Conservation (phyloP, 2,113 vertebrate species). For the Hydropotes inermis region DNA sequence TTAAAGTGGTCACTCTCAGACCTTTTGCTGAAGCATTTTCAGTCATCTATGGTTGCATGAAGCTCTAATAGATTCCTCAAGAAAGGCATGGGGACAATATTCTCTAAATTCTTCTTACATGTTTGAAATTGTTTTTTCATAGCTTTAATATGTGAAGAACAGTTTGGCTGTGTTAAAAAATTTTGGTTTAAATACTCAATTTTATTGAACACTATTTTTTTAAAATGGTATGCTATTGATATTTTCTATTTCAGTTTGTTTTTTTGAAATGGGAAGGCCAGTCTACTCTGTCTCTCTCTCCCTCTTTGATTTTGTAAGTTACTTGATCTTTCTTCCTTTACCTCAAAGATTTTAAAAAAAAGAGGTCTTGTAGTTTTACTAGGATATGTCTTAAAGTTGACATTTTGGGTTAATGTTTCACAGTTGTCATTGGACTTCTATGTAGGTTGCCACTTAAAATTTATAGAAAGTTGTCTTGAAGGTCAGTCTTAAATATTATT, state of each 20-base stretch:
- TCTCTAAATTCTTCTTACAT: background rate
- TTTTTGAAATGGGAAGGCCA: background rate
- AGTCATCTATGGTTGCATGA: background rate
- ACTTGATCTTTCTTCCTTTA: background rate
- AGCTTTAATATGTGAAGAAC: background rate
- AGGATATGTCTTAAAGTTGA: background rate
- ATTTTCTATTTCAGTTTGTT: background rate
- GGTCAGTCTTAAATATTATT: background rate
- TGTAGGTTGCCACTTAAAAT: background rate
- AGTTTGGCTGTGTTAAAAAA: background rate
- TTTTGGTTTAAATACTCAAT: background rate
- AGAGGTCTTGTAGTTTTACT: background rate
- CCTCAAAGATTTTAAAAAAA: background rate
- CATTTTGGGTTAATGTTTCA: background rate
- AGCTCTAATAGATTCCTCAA: background rate
- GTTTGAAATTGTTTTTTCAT: background rate
- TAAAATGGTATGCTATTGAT: background rate
- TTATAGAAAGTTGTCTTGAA: background rate
- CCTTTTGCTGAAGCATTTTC: background rate
- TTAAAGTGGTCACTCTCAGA: background rate
- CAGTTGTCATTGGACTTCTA: background rate
- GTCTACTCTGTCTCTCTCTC: background rate
- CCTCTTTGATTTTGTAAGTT: background rate
- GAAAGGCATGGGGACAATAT: background rate
- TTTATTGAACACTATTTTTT: background rate